phyloP scores from a whole-genome alignment of 2,888 invertebrate genomes.

The Tachystola acroxantha region DNA sequence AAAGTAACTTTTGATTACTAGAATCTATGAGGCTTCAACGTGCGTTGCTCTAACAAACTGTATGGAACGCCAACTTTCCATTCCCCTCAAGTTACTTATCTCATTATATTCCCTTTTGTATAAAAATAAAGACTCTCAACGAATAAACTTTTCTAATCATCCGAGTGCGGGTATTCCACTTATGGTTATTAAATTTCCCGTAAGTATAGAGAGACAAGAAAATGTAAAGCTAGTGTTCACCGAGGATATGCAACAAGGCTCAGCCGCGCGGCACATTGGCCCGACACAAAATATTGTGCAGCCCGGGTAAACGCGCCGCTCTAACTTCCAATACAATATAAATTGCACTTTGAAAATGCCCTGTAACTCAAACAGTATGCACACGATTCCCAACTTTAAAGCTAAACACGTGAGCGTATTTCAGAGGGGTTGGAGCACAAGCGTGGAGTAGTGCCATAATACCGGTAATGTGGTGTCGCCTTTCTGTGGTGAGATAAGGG shows the following conservation, averaged over 20 bases:
- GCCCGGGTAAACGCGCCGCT: slow-evolving; percentile 54
- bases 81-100: too few relatives aligned
- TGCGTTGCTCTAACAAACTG: too few relatives aligned
- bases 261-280: slow-evolving; percentile 56
- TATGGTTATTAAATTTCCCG: slow-evolving; percentile 49
- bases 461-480: slow-evolving; percentile 77
- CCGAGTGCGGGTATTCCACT: slow-evolving; percentile 37
- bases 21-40: too few relatives aligned
- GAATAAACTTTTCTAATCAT: too few relatives aligned
- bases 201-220: slow-evolving; percentile 37
- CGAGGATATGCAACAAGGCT: slow-evolving; percentile 44
- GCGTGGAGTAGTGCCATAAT: slow-evolving; percentile 54
- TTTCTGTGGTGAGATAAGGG: slow-evolving; percentile 77
- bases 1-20: too few relatives aligned
- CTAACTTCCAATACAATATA: slow-evolving; percentile 76
- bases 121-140: too few relatives aligned
- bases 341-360: slow-evolving; percentile 76
- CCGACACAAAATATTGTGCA: slow-evolving; percentile 67
- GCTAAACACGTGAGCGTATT: slow-evolving; percentile 42
- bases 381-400: slow-evolving; percentile 57
- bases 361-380: slow-evolving; percentile 50
- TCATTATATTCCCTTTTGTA: too few relatives aligned
- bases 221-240: slow-evolving; percentile 46
- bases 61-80: too few relatives aligned
- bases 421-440: slow-evolving; percentile 20